These are phyloP conservation scores for Porites lobata DNA, from an alignment of 92 coral and sea anemone genomes.

Conservation along the genomic window DNA sequence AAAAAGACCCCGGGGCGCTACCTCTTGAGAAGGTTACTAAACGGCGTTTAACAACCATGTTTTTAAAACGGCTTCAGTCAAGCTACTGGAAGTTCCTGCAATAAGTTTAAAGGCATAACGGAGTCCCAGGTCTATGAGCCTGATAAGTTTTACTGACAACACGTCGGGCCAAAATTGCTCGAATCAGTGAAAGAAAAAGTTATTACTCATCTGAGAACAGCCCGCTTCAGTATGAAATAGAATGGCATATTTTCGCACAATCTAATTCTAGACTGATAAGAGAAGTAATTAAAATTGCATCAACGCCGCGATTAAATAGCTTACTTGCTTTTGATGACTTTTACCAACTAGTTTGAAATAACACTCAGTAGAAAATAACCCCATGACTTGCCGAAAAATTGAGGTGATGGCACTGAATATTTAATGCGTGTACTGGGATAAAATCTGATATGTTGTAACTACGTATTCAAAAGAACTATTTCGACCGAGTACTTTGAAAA, in stretches of 20 bases:
- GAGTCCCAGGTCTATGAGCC: too few relatives aligned
- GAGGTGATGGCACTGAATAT: not conserved
- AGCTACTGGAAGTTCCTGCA: too few relatives aligned
- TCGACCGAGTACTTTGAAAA: too few relatives aligned
- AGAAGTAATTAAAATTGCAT: constrained; percentile 31
- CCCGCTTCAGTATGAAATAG: not conserved
- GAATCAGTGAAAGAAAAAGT: too few relatives aligned
- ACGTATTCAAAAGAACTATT: too few relatives aligned
- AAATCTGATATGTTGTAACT: too few relatives aligned
- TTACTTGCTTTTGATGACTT: not conserved
- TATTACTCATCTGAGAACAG: not conserved
- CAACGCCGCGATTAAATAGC: constrained; percentile 16
- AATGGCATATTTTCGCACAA: constrained; percentile 13
- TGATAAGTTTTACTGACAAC: too few relatives aligned
- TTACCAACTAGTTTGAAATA: constrained; percentile 23
- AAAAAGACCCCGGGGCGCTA: too few relatives aligned
- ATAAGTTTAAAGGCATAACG: too few relatives aligned
- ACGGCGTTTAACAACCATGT: not conserved
- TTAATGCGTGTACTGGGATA: not conserved
- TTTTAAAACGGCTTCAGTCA: not conserved
- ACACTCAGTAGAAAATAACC: not conserved
- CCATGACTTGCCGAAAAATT: not conserved
- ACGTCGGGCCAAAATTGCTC: not conserved
- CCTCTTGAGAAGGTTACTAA: not conserved
- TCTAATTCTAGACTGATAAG: constrained; percentile 18